Evolutionary conservation across 2,888 invertebrate species (phyloP).

Genomic region (Noctua janthina): DNA sequence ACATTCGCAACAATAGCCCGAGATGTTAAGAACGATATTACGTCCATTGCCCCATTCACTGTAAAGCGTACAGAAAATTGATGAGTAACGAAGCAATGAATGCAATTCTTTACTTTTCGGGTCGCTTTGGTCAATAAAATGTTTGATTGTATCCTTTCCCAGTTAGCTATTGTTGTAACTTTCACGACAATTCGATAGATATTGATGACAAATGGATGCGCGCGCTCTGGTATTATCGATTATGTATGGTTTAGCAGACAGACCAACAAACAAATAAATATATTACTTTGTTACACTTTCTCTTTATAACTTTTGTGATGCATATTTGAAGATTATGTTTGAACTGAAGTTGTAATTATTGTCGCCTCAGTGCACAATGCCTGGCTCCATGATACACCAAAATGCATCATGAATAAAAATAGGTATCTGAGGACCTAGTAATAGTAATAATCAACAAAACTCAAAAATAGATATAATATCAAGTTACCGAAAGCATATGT

Average conservation of each 20-base stretch:
- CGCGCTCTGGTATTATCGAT: conserved; percentile 59
- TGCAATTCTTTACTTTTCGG: not conserved
- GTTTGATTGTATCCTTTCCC: conserved; percentile 29
- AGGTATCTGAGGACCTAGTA: not conserved
- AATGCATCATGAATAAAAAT: not conserved
- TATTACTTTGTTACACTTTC: conserved; percentile 67
- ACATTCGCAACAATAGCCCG: not conserved
- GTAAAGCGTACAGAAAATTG: no score
- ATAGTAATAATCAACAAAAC: not conserved
- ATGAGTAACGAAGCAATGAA: conserved; percentile 5
- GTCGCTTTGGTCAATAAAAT: conserved; percentile 4
- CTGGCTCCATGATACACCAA: not conserved
- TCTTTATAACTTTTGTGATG: conserved; percentile 34
- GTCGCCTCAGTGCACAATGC: not conserved
- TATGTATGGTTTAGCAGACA: conserved; percentile 49
- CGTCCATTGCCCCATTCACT: conserved; percentile 3
- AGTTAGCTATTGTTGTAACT: conserved; percentile 35
- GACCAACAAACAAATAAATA: conserved; percentile 58
- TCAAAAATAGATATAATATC: no score
- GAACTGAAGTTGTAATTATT: not conserved
- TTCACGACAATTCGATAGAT: conserved; percentile 47
- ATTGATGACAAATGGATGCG: conserved; percentile 56
- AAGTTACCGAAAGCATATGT: no score
- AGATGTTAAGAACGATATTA: not conserved
- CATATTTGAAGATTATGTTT: conserved; percentile 10